Evolutionary conservation across 2,113 vertebrate species (phyloP), one percentile per base, ranked within the genome.

Genomic region (Bufo gargarizans): DNA sequence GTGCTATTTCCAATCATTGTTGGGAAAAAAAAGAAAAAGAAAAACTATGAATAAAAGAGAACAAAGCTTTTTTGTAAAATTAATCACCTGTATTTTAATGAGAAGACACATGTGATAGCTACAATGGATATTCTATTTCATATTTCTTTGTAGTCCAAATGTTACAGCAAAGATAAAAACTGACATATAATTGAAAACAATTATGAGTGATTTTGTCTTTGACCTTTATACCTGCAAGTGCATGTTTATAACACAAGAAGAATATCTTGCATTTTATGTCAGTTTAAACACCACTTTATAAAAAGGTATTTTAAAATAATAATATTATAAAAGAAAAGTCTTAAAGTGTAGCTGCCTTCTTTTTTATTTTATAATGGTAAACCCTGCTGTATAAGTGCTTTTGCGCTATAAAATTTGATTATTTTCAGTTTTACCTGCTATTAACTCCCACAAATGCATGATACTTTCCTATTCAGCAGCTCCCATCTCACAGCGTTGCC

Each of bases 161-260:
- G 92, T 92, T 93, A 89, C 90, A 0, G 16, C 92, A 90, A 91
- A 92, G 91, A 94, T 93, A 94, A 93, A 93, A 95, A 94, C 90
- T 93, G 92, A 91, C 93, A 94, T 93, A 82, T 92, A 93, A 94
- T 95, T 93, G 94, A 93, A 92, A 93, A 93, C 93, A 94, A 93
- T 82, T 88, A 95, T 94, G 92, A 92, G 93, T 93, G 92, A 94
- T 93, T 94, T 94, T 94, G 92, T 92, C n/a, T 90, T 90, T 94
- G 94, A 95, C 93, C 94, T 95, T 95, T 94, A 89, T 90, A 91
- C 89, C 90, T 92, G 92, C 89, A 89, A 92, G 92, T 93, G 94
- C 91, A 92, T 93, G 91, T 85, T 0, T 82, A 83, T 93, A 92
- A 92, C 93, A 90, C 91, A 92, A 92, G 92, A 86, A 95, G 94